Base-by-base conservation (phyloP, 2,797 vertebrate species). In the Gymnoscopelus braueri region DNA sequence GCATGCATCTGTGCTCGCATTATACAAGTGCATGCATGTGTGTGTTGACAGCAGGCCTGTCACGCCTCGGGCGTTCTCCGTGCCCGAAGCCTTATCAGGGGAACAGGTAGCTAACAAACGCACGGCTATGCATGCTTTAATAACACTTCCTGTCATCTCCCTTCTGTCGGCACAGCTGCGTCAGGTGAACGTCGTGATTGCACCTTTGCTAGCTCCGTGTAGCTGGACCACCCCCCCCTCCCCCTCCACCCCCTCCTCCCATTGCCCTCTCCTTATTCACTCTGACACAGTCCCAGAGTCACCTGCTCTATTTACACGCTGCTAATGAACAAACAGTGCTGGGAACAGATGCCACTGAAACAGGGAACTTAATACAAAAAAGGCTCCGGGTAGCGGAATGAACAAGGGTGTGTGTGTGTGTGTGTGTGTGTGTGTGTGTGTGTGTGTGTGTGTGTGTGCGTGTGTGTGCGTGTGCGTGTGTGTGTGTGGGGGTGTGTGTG, bases 271-370 rank as follows among this genome's bases (percentile, higher is more conserved):
- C 58, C 57, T 55, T 59, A 72, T 72, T 49, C 57, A 56, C 32
- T 60, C n/a, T 69, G 54, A 80, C 67, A 59, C 35, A 77, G 65
- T 83, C 73, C 66, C 70, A 62, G 63, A 71, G 75, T 83, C 67
- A 77, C 75, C 69, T 73, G 65, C 70, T 78, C 71, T 85, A 77
- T 90, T 85, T 89, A 84, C 75, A 82, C 76, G 70, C 68, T 67
- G 72, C 76, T 88, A 82, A 87, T 88, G 85, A 92, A 81, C 66
- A 83, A 80, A 82, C 76, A 80, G 65, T 64, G 60, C 72, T 72
- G 68, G 53, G 74, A 90, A 85, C 82, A 89, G 81, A 90, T 87
- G 83, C 71, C 81, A 89, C 57, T 24, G 24, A 78, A 84, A 84
- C 53, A 75, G 69, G 72, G 78, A 81, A 80, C 77, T 76, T 62